Conservation (phyloP, 1,140 invertebrate species). For the Delia radicum region DNA sequence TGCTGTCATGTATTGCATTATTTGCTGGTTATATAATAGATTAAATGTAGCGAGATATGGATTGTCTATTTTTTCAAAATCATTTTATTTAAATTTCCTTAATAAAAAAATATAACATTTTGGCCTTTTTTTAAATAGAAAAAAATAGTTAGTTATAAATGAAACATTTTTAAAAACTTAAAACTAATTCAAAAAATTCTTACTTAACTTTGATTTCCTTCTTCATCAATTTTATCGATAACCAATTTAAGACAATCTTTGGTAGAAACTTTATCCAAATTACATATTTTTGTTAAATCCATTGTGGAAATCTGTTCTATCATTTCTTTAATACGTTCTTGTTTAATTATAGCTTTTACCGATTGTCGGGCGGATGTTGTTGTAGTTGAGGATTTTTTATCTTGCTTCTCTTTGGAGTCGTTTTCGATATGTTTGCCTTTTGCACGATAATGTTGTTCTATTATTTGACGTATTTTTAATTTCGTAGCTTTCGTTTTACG, state of each 20-base stretch:
- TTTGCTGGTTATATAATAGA: conserved; percentile 13
- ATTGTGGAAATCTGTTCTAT: conserved; percentile 53
- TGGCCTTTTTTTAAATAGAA: background rate
- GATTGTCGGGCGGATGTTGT: conserved; percentile 51
- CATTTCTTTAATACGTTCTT: conserved; percentile 58
- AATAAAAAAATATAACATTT: background rate
- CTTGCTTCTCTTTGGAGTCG: conserved; percentile 36
- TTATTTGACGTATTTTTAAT: conserved; percentile 44
- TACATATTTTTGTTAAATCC: conserved; percentile 50
- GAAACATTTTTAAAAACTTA: background rate
- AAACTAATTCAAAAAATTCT: background rate
- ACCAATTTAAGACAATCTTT: conserved; percentile 54
- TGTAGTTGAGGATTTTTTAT: conserved; percentile 8
- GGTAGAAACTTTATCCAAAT: conserved; percentile 49
- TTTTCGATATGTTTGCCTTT: conserved; percentile 50
- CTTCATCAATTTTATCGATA: conserved; percentile 51
- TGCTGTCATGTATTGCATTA: conserved; percentile 1
- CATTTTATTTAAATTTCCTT: background rate
- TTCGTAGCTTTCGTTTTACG: conserved; percentile 41
- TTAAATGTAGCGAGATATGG: conserved; percentile 15
- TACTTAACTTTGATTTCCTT: conserved; percentile 14
- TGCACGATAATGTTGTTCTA: conserved; percentile 49
- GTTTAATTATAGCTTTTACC: conserved; percentile 59
- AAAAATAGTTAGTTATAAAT: background rate
- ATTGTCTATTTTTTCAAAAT: conserved; percentile 11